Conservation (phyloP, 2,888 invertebrate genomes). For the Calephelis perditalis region DNA sequence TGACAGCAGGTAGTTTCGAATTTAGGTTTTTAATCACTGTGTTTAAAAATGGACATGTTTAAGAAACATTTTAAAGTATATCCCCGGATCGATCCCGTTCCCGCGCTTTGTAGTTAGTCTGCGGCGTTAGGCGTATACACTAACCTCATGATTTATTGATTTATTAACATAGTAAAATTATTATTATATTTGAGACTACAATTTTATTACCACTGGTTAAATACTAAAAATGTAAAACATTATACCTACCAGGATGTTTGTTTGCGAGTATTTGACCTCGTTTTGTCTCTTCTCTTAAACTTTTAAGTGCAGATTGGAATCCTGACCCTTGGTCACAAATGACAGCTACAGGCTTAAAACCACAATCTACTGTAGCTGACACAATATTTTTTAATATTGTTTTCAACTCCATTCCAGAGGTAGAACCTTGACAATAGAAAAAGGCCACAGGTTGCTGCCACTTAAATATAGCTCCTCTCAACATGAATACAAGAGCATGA, state of each 20-base stretch:
- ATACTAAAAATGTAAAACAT: background rate
- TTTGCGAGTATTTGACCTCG: constrained; percentile 19
- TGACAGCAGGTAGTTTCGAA: no score
- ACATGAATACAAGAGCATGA: background rate
- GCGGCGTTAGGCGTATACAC: no score
- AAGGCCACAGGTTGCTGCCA: constrained; percentile 11
- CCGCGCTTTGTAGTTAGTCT: no score
- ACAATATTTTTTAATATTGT: constrained; percentile 15
- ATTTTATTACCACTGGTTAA: no score
- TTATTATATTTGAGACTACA: no score
- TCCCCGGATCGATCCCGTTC: no score
- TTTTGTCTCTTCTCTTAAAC: constrained; percentile 25
- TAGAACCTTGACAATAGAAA: no score
- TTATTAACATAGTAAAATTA: no score
- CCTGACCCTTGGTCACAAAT: constrained; percentile 28
- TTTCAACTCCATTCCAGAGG: constrained; percentile 16
- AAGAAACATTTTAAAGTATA: no score
- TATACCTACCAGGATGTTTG: constrained; percentile 1
- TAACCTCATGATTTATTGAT: no score
- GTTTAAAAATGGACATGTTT: no score
- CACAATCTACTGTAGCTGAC: constrained; percentile 18
- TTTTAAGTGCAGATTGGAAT: constrained; percentile 24
- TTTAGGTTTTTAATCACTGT: no score
- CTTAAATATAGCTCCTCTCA: background rate
- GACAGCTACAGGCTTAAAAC: constrained; percentile 26